Base-by-base conservation (phyloP, 2,797 vertebrate species). In the Sebastes baramenuke region DNA sequence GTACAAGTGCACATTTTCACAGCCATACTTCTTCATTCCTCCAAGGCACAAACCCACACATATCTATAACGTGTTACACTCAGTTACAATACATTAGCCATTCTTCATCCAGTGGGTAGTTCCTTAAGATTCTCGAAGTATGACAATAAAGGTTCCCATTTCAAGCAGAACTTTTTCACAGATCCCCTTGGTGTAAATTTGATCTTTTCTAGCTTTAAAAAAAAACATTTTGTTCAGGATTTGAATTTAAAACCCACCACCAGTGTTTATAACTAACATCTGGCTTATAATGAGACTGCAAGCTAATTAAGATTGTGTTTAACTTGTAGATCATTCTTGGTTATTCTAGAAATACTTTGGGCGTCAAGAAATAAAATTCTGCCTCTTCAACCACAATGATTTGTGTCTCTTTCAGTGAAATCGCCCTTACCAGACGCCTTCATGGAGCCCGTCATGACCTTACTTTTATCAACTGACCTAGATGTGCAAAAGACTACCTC, bases 401-500 rank as follows among this genome's bases (percentile, higher is more conserved):
- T 69, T 36, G 8, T 67, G 27, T 25, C 2, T 68, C 2, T 59
- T n/a, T 2, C 89, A 97, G 96, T 95, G 88, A 95, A 84, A 8
- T 71, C 85, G 3, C 86, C 87, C 3, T 81, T 96, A 36, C 94
- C 95, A 4, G 76, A 89, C 67, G 92, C 90, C 67, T 96, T 96
- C 81, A 64, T 97, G 89, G 95, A 95, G 68, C 89, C 95, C 2
- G 88, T 96, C 36, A 82, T 93, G 61, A 75, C 90, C 11, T 90
- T 97, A 71, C 84, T 97, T 52, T 79, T 95, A 49, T 97, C 96
- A 60, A 12, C 81, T 77, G 95, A 96, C 80, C 72, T 96, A 80
- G 92, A 96, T 24, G 96, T 96, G 75, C 96, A 96, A 67, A 96
- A 95, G 79, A 95, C 93, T 24, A 87, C 90, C 67, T 96, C 94